Conservation (phyloP, 2,797 vertebrate genomes). For the Mallotus villosus region DNA sequence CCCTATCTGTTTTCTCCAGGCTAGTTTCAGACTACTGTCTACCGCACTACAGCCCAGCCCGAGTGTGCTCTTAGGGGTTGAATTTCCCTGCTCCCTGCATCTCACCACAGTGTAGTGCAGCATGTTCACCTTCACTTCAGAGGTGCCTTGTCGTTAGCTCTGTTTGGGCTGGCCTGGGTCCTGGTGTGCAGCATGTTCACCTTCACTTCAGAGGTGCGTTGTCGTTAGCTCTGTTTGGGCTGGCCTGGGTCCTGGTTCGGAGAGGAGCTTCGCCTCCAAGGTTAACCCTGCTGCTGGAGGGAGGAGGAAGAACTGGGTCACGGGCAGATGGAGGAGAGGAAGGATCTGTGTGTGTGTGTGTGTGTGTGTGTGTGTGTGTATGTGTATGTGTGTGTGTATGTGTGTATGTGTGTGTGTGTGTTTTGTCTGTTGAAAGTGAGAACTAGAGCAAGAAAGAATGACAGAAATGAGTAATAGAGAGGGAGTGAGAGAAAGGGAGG, state of each 20-base stretch:
- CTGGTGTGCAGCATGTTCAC: conserved; percentile 12
- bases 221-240: conserved; percentile 13
- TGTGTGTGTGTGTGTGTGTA: conserved; percentile 9
- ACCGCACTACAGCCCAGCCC: no score
- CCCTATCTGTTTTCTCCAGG: no score
- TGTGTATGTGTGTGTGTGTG: conserved; percentile 9
- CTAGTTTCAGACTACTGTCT: no score
- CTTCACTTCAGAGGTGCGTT: not conserved
- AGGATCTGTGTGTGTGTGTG: conserved; percentile 26
- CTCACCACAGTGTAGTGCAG: no score
- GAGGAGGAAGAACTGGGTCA: conserved; percentile 59
- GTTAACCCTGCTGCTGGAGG: conserved; percentile 45
- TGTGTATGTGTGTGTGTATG: conserved; percentile 12
- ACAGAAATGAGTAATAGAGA: not conserved
- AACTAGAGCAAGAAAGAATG: not conserved
- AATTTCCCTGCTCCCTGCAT: no score
- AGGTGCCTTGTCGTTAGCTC: conserved; percentile 15
- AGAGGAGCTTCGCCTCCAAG: conserved; percentile 32
- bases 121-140: no score
- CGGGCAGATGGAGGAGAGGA: conserved; percentile 44
- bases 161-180: conserved; percentile 16
- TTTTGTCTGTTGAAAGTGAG: not conserved
- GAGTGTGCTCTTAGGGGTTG: no score
- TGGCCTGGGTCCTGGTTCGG: conserved; percentile 36
- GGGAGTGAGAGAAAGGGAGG: conserved; percentile 13